These are phyloP conservation scores for Ophioninae sp. DNA, from an alignment of 2,888 invertebrate genomes.

Conservation along the genomic window DNA sequence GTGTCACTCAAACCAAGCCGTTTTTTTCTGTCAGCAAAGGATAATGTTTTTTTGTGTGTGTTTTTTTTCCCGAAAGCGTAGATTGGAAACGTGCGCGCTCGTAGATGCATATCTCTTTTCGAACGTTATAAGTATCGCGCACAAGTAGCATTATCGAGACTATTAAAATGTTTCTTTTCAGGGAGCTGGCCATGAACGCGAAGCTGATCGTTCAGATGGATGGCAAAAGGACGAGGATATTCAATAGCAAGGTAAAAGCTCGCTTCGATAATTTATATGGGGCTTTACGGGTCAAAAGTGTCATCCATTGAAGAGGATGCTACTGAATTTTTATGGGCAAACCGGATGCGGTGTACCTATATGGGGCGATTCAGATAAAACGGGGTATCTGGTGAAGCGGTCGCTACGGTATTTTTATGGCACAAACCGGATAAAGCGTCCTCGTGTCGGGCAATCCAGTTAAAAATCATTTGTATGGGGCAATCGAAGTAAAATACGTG, in stretches of 20 bases:
- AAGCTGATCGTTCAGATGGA: slow-evolving; percentile 93
- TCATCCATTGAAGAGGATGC: not conserved
- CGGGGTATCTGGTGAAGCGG: no score
- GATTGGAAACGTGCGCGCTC: not conserved
- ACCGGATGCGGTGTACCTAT: not conserved
- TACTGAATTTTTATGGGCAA: no score
- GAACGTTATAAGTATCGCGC: slow-evolving; percentile 26
- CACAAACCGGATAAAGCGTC: no score
- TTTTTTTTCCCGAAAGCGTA: no score
- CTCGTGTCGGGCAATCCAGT: no score
- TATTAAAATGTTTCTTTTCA: slow-evolving; percentile 82
- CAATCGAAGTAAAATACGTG: no score
- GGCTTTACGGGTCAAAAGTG: not conserved
- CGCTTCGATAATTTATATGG: not conserved
- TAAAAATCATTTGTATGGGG: no score
- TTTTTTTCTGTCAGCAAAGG: no score
- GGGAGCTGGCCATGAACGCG: slow-evolving; percentile 92
- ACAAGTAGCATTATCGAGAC: slow-evolving; percentile 40
- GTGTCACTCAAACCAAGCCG: no score
- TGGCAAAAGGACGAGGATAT: slow-evolving; percentile 90
- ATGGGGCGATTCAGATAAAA: slow-evolving; percentile 1
- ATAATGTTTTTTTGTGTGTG: no score
- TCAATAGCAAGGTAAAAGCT: slow-evolving; percentile 86
- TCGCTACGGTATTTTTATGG: no score
- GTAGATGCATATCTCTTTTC: not conserved